Evolutionary conservation across 2,888 invertebrate species (phyloP), one percentile per base, ranked within the genome.

Genomic region (Tethea ocularis): DNA sequence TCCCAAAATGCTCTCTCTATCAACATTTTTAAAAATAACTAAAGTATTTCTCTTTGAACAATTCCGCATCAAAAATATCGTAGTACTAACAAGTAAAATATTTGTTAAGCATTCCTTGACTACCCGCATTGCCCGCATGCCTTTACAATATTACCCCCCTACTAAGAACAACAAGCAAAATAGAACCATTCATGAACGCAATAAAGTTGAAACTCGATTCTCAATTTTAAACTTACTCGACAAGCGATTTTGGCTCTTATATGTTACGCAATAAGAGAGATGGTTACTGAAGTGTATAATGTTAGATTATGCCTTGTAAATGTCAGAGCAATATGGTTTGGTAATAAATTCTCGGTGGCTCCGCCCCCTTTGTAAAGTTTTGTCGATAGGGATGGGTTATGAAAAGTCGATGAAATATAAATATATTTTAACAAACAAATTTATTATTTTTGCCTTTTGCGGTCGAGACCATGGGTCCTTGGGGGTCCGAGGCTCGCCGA

Each of bases 291-390:
- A 61, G 46, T 56, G 33, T 33, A 33, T 33, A 33, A 33, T 3
- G 33, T 33, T 13, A 33, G 65, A 66, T 70, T 66, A 69, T 55
- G 63, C 62, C 63, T 66, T 71, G 76, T 74, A 74, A 68, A 80
- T 68, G 90, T 88, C 89, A 84, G 63, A 69, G 74, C 87, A 89
- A 86, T 89, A 87, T 83, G 88, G 73, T 78, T 72, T 77, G 13
- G 78, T 86, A 83, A 90, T 90, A 90, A 88, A 91, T 91, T 84
- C 74, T 70, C 62, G 59, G 60, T 70, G 75, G 20, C 70, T 86
- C 76, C 84, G 87, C 91, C 88, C 38, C 77, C 73, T 72, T 71
- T 64, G 59, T 60, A 63, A 65, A 77, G 76, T 67, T 78, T 74
- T 62, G 24, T 36, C 23, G 33, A 3, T 77, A 84, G 82, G 41